Evolutionary conservation across 2,113 vertebrate genomes (phyloP), one percentile per base, ranked within the genome.

Genomic region (Myodes glareolus): DNA sequence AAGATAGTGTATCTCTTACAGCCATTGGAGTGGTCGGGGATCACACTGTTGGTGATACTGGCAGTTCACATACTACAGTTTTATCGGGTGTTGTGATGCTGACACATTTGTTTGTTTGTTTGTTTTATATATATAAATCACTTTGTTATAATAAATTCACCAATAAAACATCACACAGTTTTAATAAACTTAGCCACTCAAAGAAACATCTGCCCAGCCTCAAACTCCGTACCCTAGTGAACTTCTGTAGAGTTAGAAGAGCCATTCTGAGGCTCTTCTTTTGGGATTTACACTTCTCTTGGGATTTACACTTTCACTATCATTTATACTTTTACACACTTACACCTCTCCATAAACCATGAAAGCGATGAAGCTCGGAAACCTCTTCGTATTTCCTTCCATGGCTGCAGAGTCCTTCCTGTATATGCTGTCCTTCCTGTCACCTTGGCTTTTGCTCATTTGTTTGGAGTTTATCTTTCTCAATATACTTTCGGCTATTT

Each of bases 1-100:
- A 70, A 3, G 29, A 33, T 52, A 76, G 21, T 50, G 87, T 88
- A 80, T 84, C 45, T 88, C 58, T 92, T 85, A 90, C 90, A 97
- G n/a, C 2, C 47, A 58, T 33, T 68, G 85, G 21, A 45, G 29
- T 76, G 70, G 29, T n/a, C 3, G 67, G 33, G 31, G 33, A 36
- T 12, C 47, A 68, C 21, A 7, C 7, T 10, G 29, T 21, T 86
- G 82, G 27, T 10, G 11, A 12, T 47, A 2, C 61, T 27, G 6
- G 27, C 27, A 67, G 39, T 12, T 45, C 31, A 42, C 13, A 3
- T 17, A 33, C 21, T 47, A 33, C 16, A 85, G 61, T 6, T 47
- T 67, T 23, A 23, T 47, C 9, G 3, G 39, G 42, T 86, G 16
- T 63, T 4, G 3, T 42, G n/a, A n/a, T 39, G 27, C 55, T 16